Evolutionary conservation across 2,797 vertebrate species (phyloP), one percentile per base, ranked within the genome.

Genomic region (Bryconaethiops microstoma): DNA sequence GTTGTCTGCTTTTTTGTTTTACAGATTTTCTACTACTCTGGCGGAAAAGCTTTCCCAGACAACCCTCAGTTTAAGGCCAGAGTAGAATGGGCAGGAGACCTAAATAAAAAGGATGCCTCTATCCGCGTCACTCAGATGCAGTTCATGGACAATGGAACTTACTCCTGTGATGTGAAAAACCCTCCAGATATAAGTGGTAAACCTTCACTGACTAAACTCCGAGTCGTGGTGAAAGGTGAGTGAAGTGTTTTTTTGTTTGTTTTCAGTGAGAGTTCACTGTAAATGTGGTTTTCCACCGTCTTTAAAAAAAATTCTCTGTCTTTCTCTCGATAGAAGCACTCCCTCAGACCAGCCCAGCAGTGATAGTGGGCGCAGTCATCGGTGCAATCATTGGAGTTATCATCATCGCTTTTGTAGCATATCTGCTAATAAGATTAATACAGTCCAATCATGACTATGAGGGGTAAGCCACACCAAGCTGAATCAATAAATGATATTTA

Each of bases 111-210:
- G 84, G 97, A 99, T 64, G 96, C 92, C 0, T 98, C 98, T 0
- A 96, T 99, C 88, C 95, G 92, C 77, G 93, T 98, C 88, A 92
- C 89, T 39, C 95, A 96, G 7, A 93, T 94, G 85, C 94, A 96
- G 86, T 98, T 97, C 88, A 94, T 86, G 5, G 97, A 98, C 93
- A 99, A 99, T 7, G 97, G 98, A 63, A 98, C 97, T 40, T 99
- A 94, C 79, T 90, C 92, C 83, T 98, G 98, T 0, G 94, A 96
- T 42, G 96, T 99, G 82, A 97, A 95, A 89, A 98, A 97, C 84
- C 96, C 97, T 0, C 97, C 96, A 0, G 97, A 98, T 79, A 91
- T 98, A 0, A 73, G 2, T 0, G 95, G 96, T 60, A 94, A 92
- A 1, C 87, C 93, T 2, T 95, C 95, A 21, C 88, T 92, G 83